phyloP scores from a whole-genome alignment of 2,888 invertebrate genomes.

The Pollenia griseotomentosa region DNA sequence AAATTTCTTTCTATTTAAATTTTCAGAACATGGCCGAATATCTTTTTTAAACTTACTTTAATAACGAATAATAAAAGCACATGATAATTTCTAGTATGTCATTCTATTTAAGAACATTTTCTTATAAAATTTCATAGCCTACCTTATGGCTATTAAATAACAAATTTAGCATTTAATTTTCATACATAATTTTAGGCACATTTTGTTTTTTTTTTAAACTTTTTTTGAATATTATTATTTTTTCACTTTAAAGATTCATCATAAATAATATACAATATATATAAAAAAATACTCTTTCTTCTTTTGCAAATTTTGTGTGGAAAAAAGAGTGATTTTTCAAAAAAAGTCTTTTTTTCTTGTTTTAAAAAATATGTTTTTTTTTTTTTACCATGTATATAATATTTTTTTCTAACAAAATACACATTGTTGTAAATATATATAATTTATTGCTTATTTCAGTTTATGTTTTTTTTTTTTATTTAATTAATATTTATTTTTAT shows the following conservation, averaged over 20 bases:
- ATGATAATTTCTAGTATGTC: background rate
- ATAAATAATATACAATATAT: constrained; percentile 55
- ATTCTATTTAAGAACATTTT: background rate
- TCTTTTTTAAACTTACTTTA: background rate
- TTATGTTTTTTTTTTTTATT: constrained; percentile 46
- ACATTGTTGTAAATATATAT: constrained; percentile 70
- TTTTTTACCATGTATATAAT: constrained; percentile 52
- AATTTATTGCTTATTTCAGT: constrained; percentile 70
- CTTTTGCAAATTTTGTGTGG: constrained; percentile 2
- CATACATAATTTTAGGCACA: constrained; percentile 40
- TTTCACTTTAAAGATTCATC: constrained; percentile 22
- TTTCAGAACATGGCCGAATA: too few species aligned
- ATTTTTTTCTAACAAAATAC: constrained; percentile 67
- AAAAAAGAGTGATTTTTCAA: constrained; percentile 55
- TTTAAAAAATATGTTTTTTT: constrained; percentile 64
- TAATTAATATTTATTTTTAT: background rate
- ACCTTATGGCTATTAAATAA: background rate
- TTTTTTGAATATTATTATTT: background rate
- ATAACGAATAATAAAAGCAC: background rate
- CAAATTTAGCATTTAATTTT: constrained; percentile 31
- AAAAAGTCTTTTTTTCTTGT: constrained; percentile 63
- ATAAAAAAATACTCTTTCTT: constrained; percentile 54
- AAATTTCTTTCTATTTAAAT: too few species aligned
- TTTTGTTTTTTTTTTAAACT: constrained; percentile 10
- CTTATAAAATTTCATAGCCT: constrained; percentile 10